These are phyloP conservation scores for Carassius auratus DNA, from an alignment of 2,113 vertebrate genomes.

Conservation along the genomic window DNA sequence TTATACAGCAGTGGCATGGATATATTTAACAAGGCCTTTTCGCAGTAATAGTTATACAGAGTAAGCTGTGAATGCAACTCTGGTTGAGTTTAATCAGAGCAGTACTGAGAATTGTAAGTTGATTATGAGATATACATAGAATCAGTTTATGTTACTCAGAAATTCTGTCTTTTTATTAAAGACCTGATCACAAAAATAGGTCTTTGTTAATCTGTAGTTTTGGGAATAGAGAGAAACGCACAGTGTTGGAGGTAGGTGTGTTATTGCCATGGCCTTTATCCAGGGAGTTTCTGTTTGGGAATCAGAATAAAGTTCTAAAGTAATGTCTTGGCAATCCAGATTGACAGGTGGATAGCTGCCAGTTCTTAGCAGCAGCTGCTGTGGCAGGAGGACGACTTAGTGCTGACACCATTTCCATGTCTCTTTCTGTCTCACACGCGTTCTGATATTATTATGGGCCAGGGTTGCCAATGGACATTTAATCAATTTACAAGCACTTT, in stretches of 20 bases:
- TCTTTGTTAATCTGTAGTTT: neutral
- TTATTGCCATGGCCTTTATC: neutral
- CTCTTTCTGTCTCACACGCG: neutral
- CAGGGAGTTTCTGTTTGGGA: neutral
- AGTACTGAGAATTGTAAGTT: neutral
- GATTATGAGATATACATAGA: neutral
- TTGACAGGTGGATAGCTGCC: slow-evolving; percentile 6
- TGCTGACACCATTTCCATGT: slow-evolving; percentile 10
- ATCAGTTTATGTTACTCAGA: neutral
- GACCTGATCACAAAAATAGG: neutral
- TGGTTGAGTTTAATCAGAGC: neutral
- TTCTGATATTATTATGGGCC: neutral
- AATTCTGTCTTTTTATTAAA: neutral
- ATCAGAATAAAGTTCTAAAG: neutral
- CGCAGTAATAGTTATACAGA: neutral
- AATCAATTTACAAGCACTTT: too few species aligned
- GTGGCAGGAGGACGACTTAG: slow-evolving; percentile 10
- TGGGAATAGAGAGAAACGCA: neutral
- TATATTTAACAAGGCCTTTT: slow-evolving; percentile 1
- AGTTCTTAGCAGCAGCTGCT: slow-evolving; percentile 33
- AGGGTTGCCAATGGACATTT: too few species aligned
- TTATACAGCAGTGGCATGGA: neutral
- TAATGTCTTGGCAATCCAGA: slow-evolving; percentile 1
- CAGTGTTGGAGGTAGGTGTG: neutral
- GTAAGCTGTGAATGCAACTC: neutral